phyloP scores from a whole-genome alignment of 2,888 invertebrate genomes.

The Drosophila mayaguana region DNA sequence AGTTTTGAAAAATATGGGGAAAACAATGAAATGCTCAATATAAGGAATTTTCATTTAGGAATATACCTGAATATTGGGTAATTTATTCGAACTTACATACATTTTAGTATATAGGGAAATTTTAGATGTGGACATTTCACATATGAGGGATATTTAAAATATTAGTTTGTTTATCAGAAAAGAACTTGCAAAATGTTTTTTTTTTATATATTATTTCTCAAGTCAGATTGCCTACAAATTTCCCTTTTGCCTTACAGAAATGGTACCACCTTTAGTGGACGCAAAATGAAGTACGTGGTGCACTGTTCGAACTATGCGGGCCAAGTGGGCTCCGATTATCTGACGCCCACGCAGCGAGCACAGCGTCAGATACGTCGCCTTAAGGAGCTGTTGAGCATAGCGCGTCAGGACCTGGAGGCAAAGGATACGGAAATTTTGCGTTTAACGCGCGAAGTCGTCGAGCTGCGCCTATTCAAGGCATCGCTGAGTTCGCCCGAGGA shows the following conservation, averaged over 20 bases:
- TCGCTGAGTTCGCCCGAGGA: slow-evolving; percentile 92
- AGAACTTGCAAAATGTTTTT: not conserved
- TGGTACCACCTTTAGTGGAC: slow-evolving; percentile 89
- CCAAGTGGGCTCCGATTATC: slow-evolving; percentile 92
- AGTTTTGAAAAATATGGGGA: too few species aligned
- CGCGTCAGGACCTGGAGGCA: slow-evolving; percentile 91
- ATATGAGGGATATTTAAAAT: not conserved
- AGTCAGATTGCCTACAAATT: not conserved
- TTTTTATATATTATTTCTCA: not conserved
- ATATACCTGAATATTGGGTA: too few species aligned
- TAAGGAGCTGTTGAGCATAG: slow-evolving; percentile 90
- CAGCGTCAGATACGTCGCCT: slow-evolving; percentile 92
- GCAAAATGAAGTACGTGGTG: slow-evolving; percentile 92
- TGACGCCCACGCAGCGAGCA: slow-evolving; percentile 95
- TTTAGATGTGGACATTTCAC: not conserved
- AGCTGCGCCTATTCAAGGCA: slow-evolving; percentile 92
- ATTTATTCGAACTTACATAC: too few species aligned
- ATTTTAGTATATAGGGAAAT: not conserved
- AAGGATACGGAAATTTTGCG: slow-evolving; percentile 92
- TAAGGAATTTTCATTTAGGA: too few species aligned
- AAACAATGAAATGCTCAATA: too few species aligned
- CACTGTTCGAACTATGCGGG: slow-evolving; percentile 93
- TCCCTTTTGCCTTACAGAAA: slow-evolving; percentile 84
- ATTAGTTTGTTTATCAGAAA: not conserved
- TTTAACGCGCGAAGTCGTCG: slow-evolving; percentile 92